Base-by-base conservation (phyloP, 2,113 vertebrate genomes). In the Sisor rabdophorus region DNA sequence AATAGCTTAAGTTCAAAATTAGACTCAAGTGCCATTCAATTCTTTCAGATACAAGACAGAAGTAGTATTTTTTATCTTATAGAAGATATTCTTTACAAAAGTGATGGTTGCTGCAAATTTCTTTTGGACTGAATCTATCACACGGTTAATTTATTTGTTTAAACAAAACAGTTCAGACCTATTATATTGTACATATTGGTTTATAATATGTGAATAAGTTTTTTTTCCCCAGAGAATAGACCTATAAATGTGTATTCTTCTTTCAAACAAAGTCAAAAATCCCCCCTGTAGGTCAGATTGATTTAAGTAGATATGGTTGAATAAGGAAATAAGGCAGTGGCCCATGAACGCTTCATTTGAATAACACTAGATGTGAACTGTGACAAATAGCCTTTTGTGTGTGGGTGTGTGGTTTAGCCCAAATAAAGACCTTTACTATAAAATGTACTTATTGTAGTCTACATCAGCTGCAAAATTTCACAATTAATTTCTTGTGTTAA, bases 341-440 rank as follows among this genome's bases (percentile, higher is more conserved):
- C 32, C 76, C 22, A 50, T 78, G 58, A 78, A 71, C 76, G 71
- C 68, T 78, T 78, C n/a, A 64, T 78, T 58, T 63, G 48, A 78
- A 78, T 78, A 78, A 63, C 58, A 78, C 47, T 63, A 44, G 58
- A 47, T 54, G 11, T 44, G 58, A 61, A 19, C 58, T 53, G 58
- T 71, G 76, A 78, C 58, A 13, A 30, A 71, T 78, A 44, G 7
- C n/a, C 48, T 28, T 78, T 63, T 55, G 17, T 73, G 60, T 50
- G 48, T 28, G 20, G 52, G 11, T 56, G 28, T 55, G 20, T 12
- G 32, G 15, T 75, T 40, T 54, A 12, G n/a, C 54, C 32, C 36
- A 15, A 13, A 19, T 32, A 20, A 19, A 70, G 4, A 77, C 9
- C 19, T 20, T 50, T 52, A 19, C 72, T n/a, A 63, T n/a, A 36